phyloP scores from a whole-genome alignment of 2,113 vertebrate species.

The Guaruba guarouba region DNA sequence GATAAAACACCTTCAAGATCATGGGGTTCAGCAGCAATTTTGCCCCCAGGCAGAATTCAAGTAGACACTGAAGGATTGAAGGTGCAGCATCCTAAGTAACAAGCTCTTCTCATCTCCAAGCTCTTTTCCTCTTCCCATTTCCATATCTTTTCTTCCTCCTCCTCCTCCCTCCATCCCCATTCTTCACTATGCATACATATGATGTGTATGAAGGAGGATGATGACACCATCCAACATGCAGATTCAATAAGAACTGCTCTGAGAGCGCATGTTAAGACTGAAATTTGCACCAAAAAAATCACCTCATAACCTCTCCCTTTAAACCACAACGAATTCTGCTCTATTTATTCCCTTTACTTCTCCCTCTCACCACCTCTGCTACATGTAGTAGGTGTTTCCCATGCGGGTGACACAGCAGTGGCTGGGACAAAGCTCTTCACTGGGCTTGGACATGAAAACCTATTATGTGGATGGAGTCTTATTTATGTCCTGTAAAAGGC shows the following conservation, averaged over 20 bases:
- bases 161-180: not conserved
- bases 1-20: not conserved
- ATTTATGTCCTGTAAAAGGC: slow-evolving; percentile 19
- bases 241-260: not conserved
- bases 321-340: not conserved
- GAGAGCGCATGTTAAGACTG: not conserved
- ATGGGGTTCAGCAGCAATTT: not conserved
- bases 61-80: not conserved
- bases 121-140: not conserved
- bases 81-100: not conserved
- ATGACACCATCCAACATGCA: not conserved
- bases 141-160: not conserved
- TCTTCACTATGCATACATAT: not conserved
- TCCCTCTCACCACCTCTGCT: not conserved
- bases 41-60: not conserved
- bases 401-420: not conserved
- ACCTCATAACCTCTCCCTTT: not conserved
- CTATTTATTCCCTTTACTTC: not conserved
- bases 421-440: not conserved
- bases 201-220: not conserved
- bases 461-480: not conserved
- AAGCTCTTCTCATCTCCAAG: not conserved
- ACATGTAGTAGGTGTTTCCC: not conserved
- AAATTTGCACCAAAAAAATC: not conserved
- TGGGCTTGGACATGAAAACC: not conserved